phyloP scores from a whole-genome alignment of 2,888 invertebrate genomes.

The Mesorhabditis belari region DNA sequence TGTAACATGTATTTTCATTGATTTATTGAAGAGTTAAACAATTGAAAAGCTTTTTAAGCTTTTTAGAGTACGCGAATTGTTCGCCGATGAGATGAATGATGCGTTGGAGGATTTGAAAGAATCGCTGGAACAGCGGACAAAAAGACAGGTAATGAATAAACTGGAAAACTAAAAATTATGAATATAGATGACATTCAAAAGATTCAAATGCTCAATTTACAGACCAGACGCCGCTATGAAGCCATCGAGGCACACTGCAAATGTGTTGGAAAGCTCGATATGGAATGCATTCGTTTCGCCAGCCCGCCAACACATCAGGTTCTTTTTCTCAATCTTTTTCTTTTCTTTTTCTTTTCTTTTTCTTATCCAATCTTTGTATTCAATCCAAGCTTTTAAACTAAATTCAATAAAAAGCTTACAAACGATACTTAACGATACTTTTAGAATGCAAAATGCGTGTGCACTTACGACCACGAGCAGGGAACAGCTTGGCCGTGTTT shows the following conservation, averaged over 20 bases:
- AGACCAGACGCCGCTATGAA: slow-evolving; percentile 19
- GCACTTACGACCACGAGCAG: slow-evolving; percentile 30
- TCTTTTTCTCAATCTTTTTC: not conserved
- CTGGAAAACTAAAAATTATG: not conserved
- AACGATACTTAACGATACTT: too few relatives aligned
- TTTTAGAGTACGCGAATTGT: slow-evolving; percentile 21
- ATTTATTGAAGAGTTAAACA: too few relatives aligned
- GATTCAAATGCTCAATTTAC: not conserved
- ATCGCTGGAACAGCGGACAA: not conserved
- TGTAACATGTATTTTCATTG: too few relatives aligned
- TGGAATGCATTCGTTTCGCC: slow-evolving; percentile 41
- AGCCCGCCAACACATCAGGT: slow-evolving; percentile 30
- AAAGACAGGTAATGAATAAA: not conserved
- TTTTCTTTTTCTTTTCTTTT: not conserved
- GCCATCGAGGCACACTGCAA: slow-evolving; percentile 42
- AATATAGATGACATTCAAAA: too few relatives aligned
- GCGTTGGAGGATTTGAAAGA: slow-evolving; percentile 20
- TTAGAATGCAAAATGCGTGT: slow-evolving; percentile 35
- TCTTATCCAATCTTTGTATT: not conserved
- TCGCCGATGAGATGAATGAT: slow-evolving; percentile 32
- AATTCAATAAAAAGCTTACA: too few relatives aligned
- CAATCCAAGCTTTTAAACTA: not conserved
- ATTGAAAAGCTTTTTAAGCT: too few relatives aligned
- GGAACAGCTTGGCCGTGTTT: slow-evolving; percentile 39
- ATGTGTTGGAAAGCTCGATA: slow-evolving; percentile 34